Evolutionary conservation across 1,140 invertebrate species (phyloP).

Genomic region (Drosophila asahinai): DNA sequence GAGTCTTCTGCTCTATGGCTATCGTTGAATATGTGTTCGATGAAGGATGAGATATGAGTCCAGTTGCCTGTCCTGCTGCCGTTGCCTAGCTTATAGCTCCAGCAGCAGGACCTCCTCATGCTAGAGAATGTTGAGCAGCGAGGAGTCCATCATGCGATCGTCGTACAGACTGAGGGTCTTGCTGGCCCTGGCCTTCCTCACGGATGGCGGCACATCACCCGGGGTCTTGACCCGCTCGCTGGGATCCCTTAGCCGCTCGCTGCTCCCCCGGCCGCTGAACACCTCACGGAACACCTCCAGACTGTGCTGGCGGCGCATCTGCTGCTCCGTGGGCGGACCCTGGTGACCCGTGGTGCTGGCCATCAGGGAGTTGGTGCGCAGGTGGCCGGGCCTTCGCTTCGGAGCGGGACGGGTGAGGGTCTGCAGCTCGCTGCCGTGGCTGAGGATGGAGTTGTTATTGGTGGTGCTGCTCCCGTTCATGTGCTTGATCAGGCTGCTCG

Average conservation of each 20-base stretch:
- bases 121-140: constrained; percentile 85
- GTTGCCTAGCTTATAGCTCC: constrained; percentile 64
- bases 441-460: constrained; percentile 51
- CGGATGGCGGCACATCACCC: constrained; percentile 91
- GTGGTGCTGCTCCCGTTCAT: constrained; percentile 53
- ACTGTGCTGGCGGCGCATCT: constrained; percentile 86
- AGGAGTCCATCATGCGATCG: constrained; percentile 92
- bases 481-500: constrained; percentile 76
- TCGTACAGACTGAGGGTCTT: constrained; percentile 93
- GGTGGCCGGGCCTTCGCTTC: constrained; percentile 65
- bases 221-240: constrained; percentile 92
- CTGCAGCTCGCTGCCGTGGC: constrained; percentile 67
- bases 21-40: constrained; percentile 73
- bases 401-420: constrained; percentile 40
- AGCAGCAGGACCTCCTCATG: constrained; percentile 85
- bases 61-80: constrained; percentile 58
- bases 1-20: constrained; percentile 61
- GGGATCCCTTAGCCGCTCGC: constrained; percentile 89
- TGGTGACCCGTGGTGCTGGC: constrained; percentile 34
- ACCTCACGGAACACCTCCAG: constrained; percentile 90
- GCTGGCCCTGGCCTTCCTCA: constrained; percentile 87
- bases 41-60: constrained; percentile 68
- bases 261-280: constrained; percentile 86
- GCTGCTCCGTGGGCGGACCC: constrained; percentile 58
- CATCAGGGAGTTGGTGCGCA: constrained; percentile 74